phyloP scores from a whole-genome alignment of 2,797 vertebrate species.

The Malacoctenus gilli region DNA sequence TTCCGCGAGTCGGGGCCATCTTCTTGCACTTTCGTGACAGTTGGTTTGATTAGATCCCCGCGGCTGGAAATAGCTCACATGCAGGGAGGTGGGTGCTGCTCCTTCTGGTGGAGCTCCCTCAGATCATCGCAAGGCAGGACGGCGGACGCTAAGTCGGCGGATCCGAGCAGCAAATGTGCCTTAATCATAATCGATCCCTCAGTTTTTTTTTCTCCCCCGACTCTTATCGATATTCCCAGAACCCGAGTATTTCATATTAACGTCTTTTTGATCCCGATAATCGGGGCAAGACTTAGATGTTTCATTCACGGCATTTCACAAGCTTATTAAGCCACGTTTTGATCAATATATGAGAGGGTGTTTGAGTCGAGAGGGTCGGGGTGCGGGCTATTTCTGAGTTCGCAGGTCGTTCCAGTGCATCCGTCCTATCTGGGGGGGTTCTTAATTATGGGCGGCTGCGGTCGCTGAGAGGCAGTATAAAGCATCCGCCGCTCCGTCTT shows the following conservation, averaged over 20 bases:
- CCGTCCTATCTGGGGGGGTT: slow-evolving; percentile 48
- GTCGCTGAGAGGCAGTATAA: slow-evolving; percentile 54
- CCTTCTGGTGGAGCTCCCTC: slow-evolving; percentile 38
- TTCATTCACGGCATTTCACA: not conserved
- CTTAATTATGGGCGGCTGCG: slow-evolving; percentile 58
- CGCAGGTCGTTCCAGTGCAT: slow-evolving; percentile 32
- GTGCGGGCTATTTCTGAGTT: slow-evolving; percentile 29
- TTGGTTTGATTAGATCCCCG: slow-evolving; percentile 42
- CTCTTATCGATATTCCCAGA: slow-evolving; percentile 20
- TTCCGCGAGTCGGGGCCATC: slow-evolving; percentile 30
- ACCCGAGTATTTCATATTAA: slow-evolving; percentile 19
- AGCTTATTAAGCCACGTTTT: slow-evolving; percentile 5
- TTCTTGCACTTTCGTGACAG: slow-evolving; percentile 49
- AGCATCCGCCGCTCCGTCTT: slow-evolving; percentile 54
- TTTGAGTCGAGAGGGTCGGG: too few relatives aligned
- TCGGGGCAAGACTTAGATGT: slow-evolving; percentile 8
- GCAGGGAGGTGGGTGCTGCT: slow-evolving; percentile 40
- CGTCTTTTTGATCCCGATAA: slow-evolving; percentile 24
- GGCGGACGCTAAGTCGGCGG: slow-evolving; percentile 1
- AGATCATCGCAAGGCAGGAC: slow-evolving; percentile 25
- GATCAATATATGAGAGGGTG: slow-evolving; percentile 9
- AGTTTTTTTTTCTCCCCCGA: slow-evolving; percentile 15
- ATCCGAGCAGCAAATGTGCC: slow-evolving; percentile 18
- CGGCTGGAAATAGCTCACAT: slow-evolving; percentile 56
- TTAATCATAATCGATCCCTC: slow-evolving; percentile 30